Conservation (phyloP, 2,888 invertebrate species). For the Troides helena region DNA sequence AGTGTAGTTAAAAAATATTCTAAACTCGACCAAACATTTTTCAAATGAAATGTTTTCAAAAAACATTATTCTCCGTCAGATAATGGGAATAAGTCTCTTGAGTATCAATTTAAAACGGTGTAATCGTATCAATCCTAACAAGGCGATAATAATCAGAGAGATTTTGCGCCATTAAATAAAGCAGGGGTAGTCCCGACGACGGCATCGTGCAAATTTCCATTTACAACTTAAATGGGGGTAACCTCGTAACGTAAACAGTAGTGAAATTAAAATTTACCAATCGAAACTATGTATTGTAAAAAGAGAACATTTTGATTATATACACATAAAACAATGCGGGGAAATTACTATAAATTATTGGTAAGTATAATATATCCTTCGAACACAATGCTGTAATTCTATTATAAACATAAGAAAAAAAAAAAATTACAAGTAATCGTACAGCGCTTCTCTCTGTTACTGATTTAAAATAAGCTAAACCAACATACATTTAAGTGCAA, state of each 20-base stretch:
- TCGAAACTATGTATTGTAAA: not conserved
- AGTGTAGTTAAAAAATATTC: no score
- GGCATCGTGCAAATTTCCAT: not conserved
- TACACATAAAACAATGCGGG: no score
- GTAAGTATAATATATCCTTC: no score
- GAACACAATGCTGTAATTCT: no score
- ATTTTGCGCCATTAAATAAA: not conserved
- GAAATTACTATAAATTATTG: no score
- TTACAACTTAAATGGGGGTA: not conserved
- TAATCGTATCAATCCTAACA: slow-evolving; percentile 1
- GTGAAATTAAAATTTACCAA: not conserved
- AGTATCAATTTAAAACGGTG: slow-evolving; percentile 4
- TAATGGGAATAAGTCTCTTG: not conserved
- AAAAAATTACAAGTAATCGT: no score
- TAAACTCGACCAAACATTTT: no score
- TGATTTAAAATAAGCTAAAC: no score
- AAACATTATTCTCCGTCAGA: not conserved
- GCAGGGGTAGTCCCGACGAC: not conserved
- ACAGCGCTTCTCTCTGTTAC: no score
- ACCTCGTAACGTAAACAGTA: not conserved
- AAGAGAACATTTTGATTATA: no score
- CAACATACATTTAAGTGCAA: no score
- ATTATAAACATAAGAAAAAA: no score
- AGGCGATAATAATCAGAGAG: slow-evolving; percentile 1
- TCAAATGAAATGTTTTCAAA: not conserved